Conservation (phyloP, 2,888 invertebrate genomes). For the Troilus luridus region DNA sequence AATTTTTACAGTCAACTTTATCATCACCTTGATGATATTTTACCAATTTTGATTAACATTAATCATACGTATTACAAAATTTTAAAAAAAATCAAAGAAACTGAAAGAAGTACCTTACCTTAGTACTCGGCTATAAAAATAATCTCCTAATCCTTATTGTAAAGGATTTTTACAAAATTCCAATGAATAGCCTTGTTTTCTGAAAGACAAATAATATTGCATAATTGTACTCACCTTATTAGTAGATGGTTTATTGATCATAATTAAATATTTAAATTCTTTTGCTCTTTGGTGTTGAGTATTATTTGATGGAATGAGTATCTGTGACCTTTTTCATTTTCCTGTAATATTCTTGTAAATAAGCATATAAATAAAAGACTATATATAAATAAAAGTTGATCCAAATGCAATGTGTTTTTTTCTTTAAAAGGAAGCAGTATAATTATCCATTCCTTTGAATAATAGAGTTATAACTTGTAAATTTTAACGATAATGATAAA, state of each 20-base stretch:
- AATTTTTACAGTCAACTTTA: no score
- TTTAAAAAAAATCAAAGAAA: no score
- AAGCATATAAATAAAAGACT: neutral
- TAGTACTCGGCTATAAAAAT: neutral
- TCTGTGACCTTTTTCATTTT: neutral
- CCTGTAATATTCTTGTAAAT: conserved; percentile 8
- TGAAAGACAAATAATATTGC: neutral
- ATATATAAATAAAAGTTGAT: neutral
- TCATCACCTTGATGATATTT: no score
- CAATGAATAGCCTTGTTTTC: neutral
- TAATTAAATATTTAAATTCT: neutral
- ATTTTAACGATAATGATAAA: neutral
- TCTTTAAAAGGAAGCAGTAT: neutral
- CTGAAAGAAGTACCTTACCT: neutral
- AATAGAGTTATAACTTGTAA: neutral
- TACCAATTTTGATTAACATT: no score
- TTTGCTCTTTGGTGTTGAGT: neutral
- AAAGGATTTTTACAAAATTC: neutral
- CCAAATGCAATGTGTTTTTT: neutral
- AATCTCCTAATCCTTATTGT: neutral
- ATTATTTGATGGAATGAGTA: neutral
- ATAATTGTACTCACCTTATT: neutral
- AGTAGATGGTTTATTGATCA: neutral
- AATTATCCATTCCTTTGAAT: no score
- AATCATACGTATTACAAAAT: no score